Evolutionary conservation across 2,888 invertebrate genomes (phyloP).

Genomic region (Camponotus fellah): DNA sequence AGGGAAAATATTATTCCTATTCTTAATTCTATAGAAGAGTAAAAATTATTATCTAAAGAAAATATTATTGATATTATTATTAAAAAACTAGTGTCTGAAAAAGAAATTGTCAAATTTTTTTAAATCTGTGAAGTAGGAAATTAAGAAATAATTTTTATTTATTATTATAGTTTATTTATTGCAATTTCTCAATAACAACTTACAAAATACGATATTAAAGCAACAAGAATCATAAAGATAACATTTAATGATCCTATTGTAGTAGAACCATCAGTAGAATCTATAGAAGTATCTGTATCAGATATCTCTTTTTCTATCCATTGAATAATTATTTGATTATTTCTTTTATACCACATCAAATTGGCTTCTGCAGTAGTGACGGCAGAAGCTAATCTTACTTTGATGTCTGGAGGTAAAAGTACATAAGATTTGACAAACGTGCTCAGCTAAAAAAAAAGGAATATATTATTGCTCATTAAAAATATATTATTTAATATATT

Average conservation of each 20-base stretch:
- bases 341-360: conserved; percentile 49
- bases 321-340: neutral
- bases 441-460: neutral
- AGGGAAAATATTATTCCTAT: neutral
- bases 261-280: neutral
- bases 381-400: conserved; percentile 45
- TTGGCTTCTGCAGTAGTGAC: conserved; percentile 61
- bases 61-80: neutral
- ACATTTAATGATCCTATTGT: neutral
- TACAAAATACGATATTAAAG: conserved; percentile 2
- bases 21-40: neutral
- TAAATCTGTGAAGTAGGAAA: neutral
- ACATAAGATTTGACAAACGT: neutral
- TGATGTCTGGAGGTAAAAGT: neutral
- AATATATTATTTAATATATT: neutral
- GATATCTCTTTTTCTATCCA: neutral
- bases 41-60: neutral
- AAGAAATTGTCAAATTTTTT: neutral
- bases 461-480: neutral
- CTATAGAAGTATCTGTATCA: neutral
- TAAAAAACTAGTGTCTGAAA: neutral
- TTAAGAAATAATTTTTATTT: neutral
- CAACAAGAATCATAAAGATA: neutral
- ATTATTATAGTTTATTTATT: neutral
- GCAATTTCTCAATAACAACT: neutral